Base-by-base conservation (phyloP, 92 coral and sea anemone species). In the Porites evermanni region DNA sequence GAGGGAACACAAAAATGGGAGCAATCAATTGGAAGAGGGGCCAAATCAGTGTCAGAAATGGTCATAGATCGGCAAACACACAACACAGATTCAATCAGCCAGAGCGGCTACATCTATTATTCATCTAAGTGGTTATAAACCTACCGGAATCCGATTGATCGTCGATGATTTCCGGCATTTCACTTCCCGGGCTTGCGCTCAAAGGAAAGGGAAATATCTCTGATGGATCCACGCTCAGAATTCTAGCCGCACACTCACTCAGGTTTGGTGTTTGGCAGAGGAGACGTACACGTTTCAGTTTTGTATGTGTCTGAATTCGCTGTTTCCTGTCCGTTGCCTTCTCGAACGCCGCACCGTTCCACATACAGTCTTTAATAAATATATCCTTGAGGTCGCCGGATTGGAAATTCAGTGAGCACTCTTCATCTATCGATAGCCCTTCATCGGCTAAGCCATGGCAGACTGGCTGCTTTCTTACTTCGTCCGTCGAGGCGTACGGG, bases 321-420 rank as follows among this genome's bases (percentile, higher is more conserved):
- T 84, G 88, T 60, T 83, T 64, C 63, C 77, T 73, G 79, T 89
- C 91, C 68, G 56, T 70, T 20, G 84, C 54, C 26, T 81, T 93
- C 64, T 92, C 97, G 79, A 92, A 94, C 8, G 92, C 94, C 51
- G 90, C 93, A n/a, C 99, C 99, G 73, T 95, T 97, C 99, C 99
- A 97, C 99, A 97, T 97, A 83, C 99, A 97, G 85, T 97, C 99
- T 80, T 94, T 97, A 60, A 97, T 97, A 58, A 97, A 91, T 87
- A 97, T 97, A 85, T 94, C 96, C 72, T 93, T 95, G 70, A 97
- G 93, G 87, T 97, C 97, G 26, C 92, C 91, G 54, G 91, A 91
- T 78, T 93, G 96, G 72, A 91, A 93, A 63, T 94, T 93, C 72
- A 94, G 90, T 17, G 98, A 94, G 54, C 92, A 82, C 65, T 94